These are phyloP conservation scores for Rhinella marina DNA, from an alignment of 2,797 vertebrate genomes.

Conservation along the genomic window DNA sequence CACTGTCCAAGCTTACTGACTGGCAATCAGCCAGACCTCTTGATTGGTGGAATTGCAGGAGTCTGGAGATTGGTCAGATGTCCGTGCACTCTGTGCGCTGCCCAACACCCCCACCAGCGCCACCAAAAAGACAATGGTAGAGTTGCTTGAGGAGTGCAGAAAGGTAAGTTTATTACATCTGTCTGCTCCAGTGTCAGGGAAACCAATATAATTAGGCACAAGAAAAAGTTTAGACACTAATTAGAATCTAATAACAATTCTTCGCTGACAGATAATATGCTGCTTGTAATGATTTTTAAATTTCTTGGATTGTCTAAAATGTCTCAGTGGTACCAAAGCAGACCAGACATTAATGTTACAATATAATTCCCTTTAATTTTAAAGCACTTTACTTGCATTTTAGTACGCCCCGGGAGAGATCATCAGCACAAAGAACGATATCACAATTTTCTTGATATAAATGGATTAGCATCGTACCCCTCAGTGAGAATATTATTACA, in stretches of 20 bases:
- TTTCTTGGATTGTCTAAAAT: background rate
- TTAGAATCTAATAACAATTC: background rate
- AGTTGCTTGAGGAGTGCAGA: too few relatives aligned
- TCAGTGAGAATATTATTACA: background rate
- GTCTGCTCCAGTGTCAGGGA: background rate
- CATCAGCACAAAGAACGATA: background rate
- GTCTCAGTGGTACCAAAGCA: background rate
- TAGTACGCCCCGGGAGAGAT: background rate
- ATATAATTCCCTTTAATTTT: conserved; percentile 6
- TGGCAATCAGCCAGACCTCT: too few relatives aligned
- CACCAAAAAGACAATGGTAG: too few relatives aligned
- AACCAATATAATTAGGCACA: background rate
- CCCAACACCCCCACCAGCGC: too few relatives aligned
- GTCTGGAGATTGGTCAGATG: too few relatives aligned
- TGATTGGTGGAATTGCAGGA: too few relatives aligned
- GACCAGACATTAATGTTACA: background rate
- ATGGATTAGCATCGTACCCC: background rate
- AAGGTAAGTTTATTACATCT: too few relatives aligned
- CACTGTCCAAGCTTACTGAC: too few relatives aligned
- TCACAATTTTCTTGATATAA: background rate
- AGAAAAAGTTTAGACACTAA: background rate
- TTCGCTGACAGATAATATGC: background rate
- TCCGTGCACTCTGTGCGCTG: too few relatives aligned
- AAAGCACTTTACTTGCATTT: background rate
- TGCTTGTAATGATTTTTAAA: background rate